Percentiles rank a stretch among this genome's conserved stretches.
These are phyloP conservation scores for Odontocolon sp. DNA, from an alignment of 2,888 invertebrate genomes.

Conservation along the genomic window DNA sequence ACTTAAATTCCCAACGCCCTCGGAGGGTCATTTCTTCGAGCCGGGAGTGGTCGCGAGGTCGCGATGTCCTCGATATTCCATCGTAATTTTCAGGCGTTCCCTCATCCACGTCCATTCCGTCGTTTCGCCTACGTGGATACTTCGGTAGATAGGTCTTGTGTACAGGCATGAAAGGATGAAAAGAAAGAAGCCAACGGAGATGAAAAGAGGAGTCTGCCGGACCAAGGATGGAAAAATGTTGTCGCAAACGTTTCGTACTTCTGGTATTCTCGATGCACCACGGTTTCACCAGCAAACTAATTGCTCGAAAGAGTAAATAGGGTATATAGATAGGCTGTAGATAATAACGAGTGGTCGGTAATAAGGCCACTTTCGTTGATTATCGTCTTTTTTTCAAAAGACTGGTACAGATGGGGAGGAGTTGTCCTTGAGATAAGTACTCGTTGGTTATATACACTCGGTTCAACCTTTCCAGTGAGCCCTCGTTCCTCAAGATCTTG, in stretches of 20 bases:
- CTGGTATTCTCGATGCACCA: slow-evolving; percentile 45
- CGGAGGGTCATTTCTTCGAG: slow-evolving; percentile 46
- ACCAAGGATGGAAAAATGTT: slow-evolving; percentile 26
- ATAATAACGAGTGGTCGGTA: slow-evolving; percentile 66
- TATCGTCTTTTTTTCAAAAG: slow-evolving; percentile 62
- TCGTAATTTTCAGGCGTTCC: slow-evolving; percentile 58
- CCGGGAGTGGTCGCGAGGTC: slow-evolving; percentile 48
- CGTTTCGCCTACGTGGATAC: slow-evolving; percentile 17
- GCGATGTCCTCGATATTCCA: slow-evolving; percentile 55
- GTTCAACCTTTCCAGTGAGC: slow-evolving; percentile 19
- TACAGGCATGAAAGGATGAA: slow-evolving; percentile 20
- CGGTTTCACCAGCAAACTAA: slow-evolving; percentile 60
- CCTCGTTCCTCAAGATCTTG: slow-evolving; percentile 46
- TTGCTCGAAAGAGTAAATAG: slow-evolving; percentile 66
- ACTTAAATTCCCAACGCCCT: slow-evolving; percentile 47
- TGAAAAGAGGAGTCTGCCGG: slow-evolving; percentile 11
- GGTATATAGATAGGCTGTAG: slow-evolving; percentile 63
- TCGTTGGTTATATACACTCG: slow-evolving; percentile 42
- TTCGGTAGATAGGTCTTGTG: not conserved
- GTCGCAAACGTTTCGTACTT: slow-evolving; percentile 58
- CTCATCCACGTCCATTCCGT: slow-evolving; percentile 51
- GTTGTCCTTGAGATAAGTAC: slow-evolving; percentile 64
- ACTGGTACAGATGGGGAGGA: slow-evolving; percentile 64
- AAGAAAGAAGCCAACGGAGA: slow-evolving; percentile 11
- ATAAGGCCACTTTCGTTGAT: slow-evolving; percentile 68